phyloP scores from a whole-genome alignment of 2,113 vertebrate species.

The Stomatorhinus ivindoensis region DNA sequence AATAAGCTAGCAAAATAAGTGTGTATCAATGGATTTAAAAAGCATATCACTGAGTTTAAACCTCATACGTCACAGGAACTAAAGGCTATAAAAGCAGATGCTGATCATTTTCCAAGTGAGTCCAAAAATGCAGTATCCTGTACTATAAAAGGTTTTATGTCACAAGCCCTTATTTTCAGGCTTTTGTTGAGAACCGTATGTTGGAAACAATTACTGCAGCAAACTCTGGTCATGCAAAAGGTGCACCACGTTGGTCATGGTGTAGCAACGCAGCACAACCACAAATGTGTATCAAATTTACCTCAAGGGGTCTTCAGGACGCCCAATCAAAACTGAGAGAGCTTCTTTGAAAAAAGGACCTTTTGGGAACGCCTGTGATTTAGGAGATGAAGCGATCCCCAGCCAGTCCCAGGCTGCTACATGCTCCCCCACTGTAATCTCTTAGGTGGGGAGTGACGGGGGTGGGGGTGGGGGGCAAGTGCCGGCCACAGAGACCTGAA shows the following conservation, averaged over 20 bases:
- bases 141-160: not conserved
- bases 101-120: not conserved
- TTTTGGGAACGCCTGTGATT: not conserved
- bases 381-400: constrained; percentile 1
- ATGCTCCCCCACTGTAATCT: not conserved
- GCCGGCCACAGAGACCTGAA: constrained; percentile 1
- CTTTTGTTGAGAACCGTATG: not conserved
- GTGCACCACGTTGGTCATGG: not conserved
- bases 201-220: not conserved
- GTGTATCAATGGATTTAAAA: not conserved
- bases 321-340: not conserved
- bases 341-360: not conserved
- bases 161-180: not conserved
- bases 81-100: not conserved
- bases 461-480: not conserved
- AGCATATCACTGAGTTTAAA: not conserved
- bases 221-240: not conserved
- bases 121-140: not conserved
- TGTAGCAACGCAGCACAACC: not conserved
- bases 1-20: not conserved
- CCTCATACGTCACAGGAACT: not conserved
- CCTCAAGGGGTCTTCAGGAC: not conserved
- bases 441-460: not conserved
- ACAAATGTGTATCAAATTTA: not conserved
- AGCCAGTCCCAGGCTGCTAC: not conserved